Base-by-base conservation (phyloP, 2,113 vertebrate species). In the Emydura subglobosa region DNA sequence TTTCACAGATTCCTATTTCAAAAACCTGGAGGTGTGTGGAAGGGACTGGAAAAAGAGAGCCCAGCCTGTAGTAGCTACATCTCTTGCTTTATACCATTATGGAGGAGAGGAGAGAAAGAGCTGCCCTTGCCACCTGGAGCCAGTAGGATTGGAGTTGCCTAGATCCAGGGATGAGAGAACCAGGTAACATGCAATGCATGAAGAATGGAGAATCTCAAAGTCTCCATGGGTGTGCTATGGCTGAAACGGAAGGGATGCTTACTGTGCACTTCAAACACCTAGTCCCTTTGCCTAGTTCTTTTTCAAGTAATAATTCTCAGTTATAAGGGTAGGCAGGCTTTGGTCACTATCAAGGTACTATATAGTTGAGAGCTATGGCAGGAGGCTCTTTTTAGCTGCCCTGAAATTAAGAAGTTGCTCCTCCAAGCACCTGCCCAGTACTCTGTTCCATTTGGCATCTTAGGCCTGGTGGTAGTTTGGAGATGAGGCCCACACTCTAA, bases 191-290 rank as follows among this genome's bases (percentile, higher is more conserved):
- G 31, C 42, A 57, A 10, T 39, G 54, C 14, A n/a, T 14, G 31
- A 74, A 51, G 68, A 83, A 79, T 1, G 65, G 51, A 39, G 74
- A 91, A 5, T n/a, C 19, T 51, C 19, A 21, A 72, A 0, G 0
- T 29, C 44, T 19, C 5, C 31, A 0, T 7, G 81, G 39, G 65
- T 44, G 13, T 0, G 1, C 34, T 21, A 17, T 72, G 24, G 27
- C 27, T 55, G 80, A 78, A 65, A 42, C 9, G n/a, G 82, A 34
- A 79, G 50, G 5, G 42, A 42, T 29, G 6, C 44, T 91, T n/a
- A 2, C 11, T 47, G 74, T 12, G 0, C 0, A 13, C 10, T 82
- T 80, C 13, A 50, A 31, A 54, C 13, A 29, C 1, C 6, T 55
- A 59, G 89, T 59, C 9, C 4, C 4, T 29, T 53, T 82, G 51